Evolutionary conservation across 2,113 vertebrate genomes (phyloP).

Genomic region (Gracilinanus agilis): DNA sequence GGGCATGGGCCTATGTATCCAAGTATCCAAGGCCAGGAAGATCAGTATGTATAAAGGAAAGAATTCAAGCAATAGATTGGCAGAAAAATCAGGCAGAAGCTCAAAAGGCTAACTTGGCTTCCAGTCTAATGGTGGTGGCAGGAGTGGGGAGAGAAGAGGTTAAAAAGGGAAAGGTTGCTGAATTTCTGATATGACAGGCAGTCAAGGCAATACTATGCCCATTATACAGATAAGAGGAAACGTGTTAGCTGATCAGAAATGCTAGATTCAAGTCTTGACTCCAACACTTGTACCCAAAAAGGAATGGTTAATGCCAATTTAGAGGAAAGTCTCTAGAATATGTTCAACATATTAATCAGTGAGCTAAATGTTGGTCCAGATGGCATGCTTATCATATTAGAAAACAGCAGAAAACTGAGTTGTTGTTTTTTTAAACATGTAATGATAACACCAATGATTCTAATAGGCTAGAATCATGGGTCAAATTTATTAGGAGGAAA

Average conservation of each 20-base stretch:
- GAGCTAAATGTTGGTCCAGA: background rate
- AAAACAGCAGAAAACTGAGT: background rate
- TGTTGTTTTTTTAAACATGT: background rate
- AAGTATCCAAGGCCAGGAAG: background rate
- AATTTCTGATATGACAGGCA: background rate
- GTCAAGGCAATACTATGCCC: background rate
- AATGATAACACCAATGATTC: background rate
- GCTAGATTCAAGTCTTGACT: background rate
- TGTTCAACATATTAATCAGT: background rate
- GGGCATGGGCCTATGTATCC: no score
- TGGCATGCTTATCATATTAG: background rate
- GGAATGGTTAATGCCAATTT: background rate
- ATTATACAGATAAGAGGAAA: background rate
- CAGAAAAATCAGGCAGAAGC: background rate
- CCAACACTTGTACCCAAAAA: background rate
- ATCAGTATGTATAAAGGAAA: background rate
- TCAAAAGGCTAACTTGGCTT: background rate
- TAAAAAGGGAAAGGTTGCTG: background rate
- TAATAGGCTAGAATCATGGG: background rate
- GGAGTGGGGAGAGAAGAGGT: background rate
- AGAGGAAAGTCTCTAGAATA: background rate
- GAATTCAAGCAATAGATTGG: background rate
- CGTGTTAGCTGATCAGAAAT: background rate
- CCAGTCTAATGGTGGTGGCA: background rate
- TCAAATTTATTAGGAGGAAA: background rate